phyloP scores from a whole-genome alignment of 2,113 vertebrate species.

The Acanthochromis polyacanthus region DNA sequence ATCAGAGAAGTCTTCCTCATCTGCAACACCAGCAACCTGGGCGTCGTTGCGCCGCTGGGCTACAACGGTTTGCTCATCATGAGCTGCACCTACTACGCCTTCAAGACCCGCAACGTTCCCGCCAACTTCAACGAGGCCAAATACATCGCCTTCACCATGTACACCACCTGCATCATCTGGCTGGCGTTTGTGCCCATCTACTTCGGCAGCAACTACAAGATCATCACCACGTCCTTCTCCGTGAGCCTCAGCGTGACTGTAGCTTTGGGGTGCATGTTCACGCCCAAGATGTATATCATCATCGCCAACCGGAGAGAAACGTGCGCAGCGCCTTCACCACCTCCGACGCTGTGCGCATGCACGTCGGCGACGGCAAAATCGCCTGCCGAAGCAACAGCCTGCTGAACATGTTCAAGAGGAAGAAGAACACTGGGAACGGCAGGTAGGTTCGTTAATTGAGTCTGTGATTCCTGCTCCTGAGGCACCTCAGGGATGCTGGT shows the following conservation, averaged over 20 bases:
- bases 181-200: constrained; percentile 98
- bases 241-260: constrained; percentile 98
- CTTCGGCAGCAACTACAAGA: constrained; percentile 99
- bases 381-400: constrained; percentile 95
- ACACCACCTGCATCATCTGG: constrained; percentile 99
- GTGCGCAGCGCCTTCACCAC: constrained; percentile 99
- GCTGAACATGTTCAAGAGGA: constrained; percentile 97
- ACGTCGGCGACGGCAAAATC: constrained; percentile 95
- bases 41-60: constrained; percentile 94
- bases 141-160: constrained; percentile 99
- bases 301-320: constrained; percentile 95
- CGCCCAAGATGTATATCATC: constrained; percentile 99
- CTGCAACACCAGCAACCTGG: constrained; percentile 98
- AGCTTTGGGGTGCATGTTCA: constrained; percentile 98
- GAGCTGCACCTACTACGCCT: constrained; percentile 99
- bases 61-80: constrained; percentile 98
- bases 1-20: constrained; percentile 97
- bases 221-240: constrained; percentile 98
- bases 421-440: constrained; percentile 93
- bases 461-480: constrained; percentile 71
- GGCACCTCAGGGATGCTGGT: constrained; percentile 77
- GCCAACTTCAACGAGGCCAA: constrained; percentile 99
- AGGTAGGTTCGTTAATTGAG: constrained; percentile 87
- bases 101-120: constrained; percentile 98
- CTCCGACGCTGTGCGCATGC: constrained; percentile 98